Conservation (phyloP, 2,797 vertebrate species). For the Lithobates sylvaticus region DNA sequence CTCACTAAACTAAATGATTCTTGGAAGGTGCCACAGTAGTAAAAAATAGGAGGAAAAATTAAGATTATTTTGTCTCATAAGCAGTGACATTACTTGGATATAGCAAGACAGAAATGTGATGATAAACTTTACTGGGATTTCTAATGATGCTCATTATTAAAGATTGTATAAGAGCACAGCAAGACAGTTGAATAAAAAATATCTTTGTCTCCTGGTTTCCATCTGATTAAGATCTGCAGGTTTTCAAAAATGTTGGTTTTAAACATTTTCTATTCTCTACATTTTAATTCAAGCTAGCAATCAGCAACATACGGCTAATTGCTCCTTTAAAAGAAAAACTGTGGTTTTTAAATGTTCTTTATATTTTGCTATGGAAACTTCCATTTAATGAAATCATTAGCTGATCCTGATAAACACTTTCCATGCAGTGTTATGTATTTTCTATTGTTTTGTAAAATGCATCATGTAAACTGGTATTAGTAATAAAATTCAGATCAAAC, state of each 20-base stretch:
- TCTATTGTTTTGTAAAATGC: background rate
- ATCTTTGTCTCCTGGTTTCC: slow-evolving; percentile 11
- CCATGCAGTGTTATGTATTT: slow-evolving; percentile 13
- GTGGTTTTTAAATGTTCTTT: slow-evolving; percentile 34
- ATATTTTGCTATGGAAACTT: slow-evolving; percentile 30
- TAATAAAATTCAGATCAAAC: slow-evolving; percentile 39
- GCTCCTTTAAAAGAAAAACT: slow-evolving; percentile 25
- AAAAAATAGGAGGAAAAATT: too few species aligned
- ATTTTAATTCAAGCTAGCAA: slow-evolving; percentile 43
- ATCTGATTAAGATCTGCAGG: slow-evolving; percentile 45
- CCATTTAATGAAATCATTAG: slow-evolving; percentile 30
- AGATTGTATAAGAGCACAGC: background rate
- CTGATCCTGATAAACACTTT: background rate
- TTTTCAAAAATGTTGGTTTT: slow-evolving; percentile 39
- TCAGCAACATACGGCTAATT: slow-evolving; percentile 46
- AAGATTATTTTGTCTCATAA: too few species aligned
- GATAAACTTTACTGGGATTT: background rate
- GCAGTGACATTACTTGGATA: too few species aligned
- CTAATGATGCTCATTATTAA: background rate
- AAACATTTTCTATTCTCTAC: slow-evolving; percentile 25
- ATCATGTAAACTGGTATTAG: background rate
- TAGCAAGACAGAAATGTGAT: background rate
- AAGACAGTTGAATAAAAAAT: slow-evolving; percentile 21
- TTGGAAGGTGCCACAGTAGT: too few species aligned
- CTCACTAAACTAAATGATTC: too few species aligned